Evolutionary conservation across 2,888 invertebrate species (phyloP), one percentile per base, ranked within the genome.

Genomic region (Elmis aenea): DNA sequence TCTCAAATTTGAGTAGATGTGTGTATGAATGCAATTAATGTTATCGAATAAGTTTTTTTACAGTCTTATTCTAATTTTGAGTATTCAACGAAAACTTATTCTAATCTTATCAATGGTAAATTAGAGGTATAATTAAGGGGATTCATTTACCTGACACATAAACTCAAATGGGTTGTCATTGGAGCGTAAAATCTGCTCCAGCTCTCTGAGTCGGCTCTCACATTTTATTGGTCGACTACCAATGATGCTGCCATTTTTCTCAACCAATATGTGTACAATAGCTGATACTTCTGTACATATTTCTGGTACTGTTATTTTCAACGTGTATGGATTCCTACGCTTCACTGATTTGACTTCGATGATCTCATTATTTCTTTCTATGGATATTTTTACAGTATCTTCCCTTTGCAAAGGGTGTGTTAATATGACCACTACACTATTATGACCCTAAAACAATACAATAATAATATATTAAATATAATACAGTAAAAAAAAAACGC

Each of bases 101-200:
- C n/a, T n/a, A n/a, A n/a, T n/a, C n/a, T n/a, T n/a, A n/a, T n/a
- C n/a, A n/a, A n/a, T n/a, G n/a, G n/a, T n/a, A n/a, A n/a, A n/a
- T n/a, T n/a, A n/a, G n/a, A n/a, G n/a, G n/a, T n/a, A n/a, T n/a
- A n/a, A n/a, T n/a, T n/a, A n/a, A n/a, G n/a, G n/a, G n/a, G n/a
- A n/a, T n/a, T n/a, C n/a, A n/a, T n/a, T n/a, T 68, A 84, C 85
- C 77, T 89, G 88, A 55, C 90, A 89, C 84, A 91, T 86, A 56
- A 90, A 89, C 62, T 89, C 87, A 31, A 90, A 69, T 0, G 90
- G 90, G 57, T 85, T 85, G 52, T 86, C 85, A 35, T 82, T 79
- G 3, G 82, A 79, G 20, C 86, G 71, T 33, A 91, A 69, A 52
- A 91, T 72, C 55, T 88, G 87, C 61, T 88, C 89, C 33, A 91